Conservation (phyloP, 2,888 invertebrate genomes). For the Drosophila algonquin region DNA sequence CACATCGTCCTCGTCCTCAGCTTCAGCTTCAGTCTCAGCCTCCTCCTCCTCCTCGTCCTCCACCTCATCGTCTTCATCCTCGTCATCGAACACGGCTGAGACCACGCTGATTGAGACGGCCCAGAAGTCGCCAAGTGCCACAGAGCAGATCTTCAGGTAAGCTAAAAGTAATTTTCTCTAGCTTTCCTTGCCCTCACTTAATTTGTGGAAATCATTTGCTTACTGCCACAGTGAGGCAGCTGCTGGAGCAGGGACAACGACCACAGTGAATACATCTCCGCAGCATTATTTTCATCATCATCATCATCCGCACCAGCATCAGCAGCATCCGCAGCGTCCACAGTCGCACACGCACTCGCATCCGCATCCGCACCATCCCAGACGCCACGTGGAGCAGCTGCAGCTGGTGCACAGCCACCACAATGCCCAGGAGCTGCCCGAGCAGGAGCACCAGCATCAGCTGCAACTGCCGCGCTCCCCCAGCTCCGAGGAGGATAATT, state of each 20-base stretch:
- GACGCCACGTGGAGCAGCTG: conserved; percentile 70
- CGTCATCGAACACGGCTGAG: conserved; percentile 51
- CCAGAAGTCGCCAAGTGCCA: conserved; percentile 21
- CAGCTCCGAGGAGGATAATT: conserved; percentile 94
- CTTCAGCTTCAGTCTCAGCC: conserved; percentile 40
- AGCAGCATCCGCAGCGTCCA: conserved; percentile 5
- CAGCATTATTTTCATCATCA: conserved; percentile 61
- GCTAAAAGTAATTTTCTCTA: conserved; percentile 5
- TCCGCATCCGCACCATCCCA: conserved; percentile 45
- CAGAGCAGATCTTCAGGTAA: conserved; percentile 74
- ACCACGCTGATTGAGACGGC: conserved; percentile 69
- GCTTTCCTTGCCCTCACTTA: conserved; percentile 4
- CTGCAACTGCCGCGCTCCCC: conserved; percentile 81
- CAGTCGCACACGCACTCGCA: conserved; percentile 23
- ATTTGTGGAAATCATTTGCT: conserved; percentile 26
- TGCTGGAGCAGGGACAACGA: conserved; percentile 45
- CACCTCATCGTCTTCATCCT: conserved; percentile 35
- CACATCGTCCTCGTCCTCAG: conserved; percentile 27
- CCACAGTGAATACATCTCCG: conserved; percentile 60
- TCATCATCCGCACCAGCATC: conserved; percentile 46
- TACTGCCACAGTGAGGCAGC: conserved; percentile 39
- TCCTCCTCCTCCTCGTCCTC: conserved; percentile 37
- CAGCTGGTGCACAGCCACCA: conserved; percentile 71
- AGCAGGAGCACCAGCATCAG: conserved; percentile 46
- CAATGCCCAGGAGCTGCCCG: conserved; percentile 44